Evolutionary conservation across 2,113 vertebrate genomes (phyloP).

Genomic region (Neotoma lepida): DNA sequence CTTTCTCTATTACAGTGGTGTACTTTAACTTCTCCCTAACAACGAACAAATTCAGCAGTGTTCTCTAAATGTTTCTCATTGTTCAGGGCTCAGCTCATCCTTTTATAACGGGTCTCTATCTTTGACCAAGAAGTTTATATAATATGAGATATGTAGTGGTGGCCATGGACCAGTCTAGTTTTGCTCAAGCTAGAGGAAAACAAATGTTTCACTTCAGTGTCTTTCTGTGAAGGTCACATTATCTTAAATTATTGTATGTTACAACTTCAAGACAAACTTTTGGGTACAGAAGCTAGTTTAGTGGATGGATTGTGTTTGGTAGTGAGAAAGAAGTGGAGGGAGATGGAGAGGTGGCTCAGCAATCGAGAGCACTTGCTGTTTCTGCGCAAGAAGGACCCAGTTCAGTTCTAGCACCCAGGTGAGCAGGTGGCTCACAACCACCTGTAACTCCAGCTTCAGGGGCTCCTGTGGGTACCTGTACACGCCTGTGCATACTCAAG

Average conservation of each 20-base stretch:
- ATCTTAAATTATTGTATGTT: neutral
- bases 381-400: neutral
- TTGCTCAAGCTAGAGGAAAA: conserved; percentile 9
- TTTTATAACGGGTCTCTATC: neutral
- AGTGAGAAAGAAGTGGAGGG: neutral
- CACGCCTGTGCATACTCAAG: neutral
- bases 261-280: conserved; percentile 5
- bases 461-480: neutral
- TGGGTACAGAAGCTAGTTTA: neutral
- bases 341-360: no score
- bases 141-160: neutral
- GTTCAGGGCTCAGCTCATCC: neutral
- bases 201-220: neutral
- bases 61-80: neutral
- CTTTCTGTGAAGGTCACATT: neutral
- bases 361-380: neutral
- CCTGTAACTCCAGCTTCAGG: neutral
- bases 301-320: neutral
- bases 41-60: neutral
- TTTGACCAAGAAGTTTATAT: neutral
- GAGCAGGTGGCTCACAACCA: neutral
- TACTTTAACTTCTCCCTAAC: neutral
- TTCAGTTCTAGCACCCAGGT: neutral
- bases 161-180: neutral
- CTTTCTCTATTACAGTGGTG: neutral